phyloP scores from a whole-genome alignment of 2,113 vertebrate species.

The Halcyon senegalensis region DNA sequence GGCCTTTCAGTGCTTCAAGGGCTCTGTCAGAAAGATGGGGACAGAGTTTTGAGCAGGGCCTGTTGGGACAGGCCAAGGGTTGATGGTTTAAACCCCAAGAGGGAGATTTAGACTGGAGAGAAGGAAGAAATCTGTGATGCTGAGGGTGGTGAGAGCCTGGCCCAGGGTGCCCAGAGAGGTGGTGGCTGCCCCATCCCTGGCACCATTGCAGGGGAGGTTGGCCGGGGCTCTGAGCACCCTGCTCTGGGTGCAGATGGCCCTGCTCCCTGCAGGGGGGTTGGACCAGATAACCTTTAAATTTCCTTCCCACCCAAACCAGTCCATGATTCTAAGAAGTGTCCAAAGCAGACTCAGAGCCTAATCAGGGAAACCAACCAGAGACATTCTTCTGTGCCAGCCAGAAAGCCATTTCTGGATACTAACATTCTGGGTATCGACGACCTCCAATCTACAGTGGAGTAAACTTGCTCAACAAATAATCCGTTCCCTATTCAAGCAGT shows the following conservation, averaged over 20 bases:
- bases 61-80: background rate
- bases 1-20: fast-evolving
- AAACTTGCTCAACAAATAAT: background rate
- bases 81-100: too few relatives aligned
- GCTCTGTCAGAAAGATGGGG: background rate
- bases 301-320: background rate
- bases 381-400: background rate
- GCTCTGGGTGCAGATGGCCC: fast-evolving
- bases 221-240: background rate
- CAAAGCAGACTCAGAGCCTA: background rate
- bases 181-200: too few relatives aligned
- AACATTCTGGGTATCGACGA: background rate
- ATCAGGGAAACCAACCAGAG: background rate
- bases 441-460: background rate
- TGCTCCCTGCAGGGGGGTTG: background rate
- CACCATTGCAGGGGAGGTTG: background rate
- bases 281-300: fast-evolving
- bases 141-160: too few relatives aligned
- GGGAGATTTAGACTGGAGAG: too few relatives aligned
- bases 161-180: too few relatives aligned
- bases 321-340: background rate
- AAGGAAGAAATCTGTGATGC: too few relatives aligned
- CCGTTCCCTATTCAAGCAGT: background rate
- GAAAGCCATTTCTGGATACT: background rate
- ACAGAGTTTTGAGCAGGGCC: background rate